These are phyloP conservation scores for Phalacrocorax brasilianus DNA, from an alignment of 2,113 vertebrate genomes.

Conservation along the genomic window DNA sequence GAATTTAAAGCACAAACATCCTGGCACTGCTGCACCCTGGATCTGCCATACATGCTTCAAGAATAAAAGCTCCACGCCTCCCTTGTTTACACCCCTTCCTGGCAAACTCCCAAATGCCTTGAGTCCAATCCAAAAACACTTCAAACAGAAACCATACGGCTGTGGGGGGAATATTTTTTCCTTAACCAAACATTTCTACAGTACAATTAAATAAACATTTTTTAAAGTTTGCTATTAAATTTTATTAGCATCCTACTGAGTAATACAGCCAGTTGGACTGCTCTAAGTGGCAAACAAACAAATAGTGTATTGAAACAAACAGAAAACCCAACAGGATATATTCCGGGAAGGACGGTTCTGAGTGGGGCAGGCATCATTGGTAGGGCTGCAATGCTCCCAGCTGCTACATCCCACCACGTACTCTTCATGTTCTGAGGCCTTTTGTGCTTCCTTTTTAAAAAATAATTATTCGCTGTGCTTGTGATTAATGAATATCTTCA, in stretches of 20 bases:
- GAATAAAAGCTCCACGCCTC: constrained; percentile 39
- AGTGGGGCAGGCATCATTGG: not conserved
- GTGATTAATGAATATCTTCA: constrained; percentile 47
- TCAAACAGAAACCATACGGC: constrained; percentile 50
- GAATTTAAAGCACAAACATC: constrained; percentile 24
- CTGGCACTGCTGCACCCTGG: not conserved
- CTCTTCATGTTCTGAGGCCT: not conserved
- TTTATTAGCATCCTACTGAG: constrained; percentile 23
- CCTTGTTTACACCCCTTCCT: constrained; percentile 41
- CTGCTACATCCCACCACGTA: not conserved
- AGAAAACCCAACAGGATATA: not conserved
- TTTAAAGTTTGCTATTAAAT: constrained; percentile 45
- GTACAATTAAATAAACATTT: constrained; percentile 44
- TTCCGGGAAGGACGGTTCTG: constrained; percentile 8
- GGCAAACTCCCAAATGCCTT: constrained; percentile 51
- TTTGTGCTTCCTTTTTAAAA: constrained; percentile 33
- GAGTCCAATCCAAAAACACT: constrained; percentile 55
- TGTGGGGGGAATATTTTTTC: constrained; percentile 1
- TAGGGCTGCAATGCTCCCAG: not conserved
- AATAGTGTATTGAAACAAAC: not conserved
- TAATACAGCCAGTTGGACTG: constrained; percentile 4
- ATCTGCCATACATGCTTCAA: not conserved
- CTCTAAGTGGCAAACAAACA: constrained; percentile 26
- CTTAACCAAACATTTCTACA: constrained; percentile 8
- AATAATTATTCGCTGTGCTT: constrained; percentile 26